A percentile compares a stretch with the other conserved stretches of the same genome.
phyloP scores from a whole-genome alignment of 2,113 vertebrate species.

The Scortum barcoo region DNA sequence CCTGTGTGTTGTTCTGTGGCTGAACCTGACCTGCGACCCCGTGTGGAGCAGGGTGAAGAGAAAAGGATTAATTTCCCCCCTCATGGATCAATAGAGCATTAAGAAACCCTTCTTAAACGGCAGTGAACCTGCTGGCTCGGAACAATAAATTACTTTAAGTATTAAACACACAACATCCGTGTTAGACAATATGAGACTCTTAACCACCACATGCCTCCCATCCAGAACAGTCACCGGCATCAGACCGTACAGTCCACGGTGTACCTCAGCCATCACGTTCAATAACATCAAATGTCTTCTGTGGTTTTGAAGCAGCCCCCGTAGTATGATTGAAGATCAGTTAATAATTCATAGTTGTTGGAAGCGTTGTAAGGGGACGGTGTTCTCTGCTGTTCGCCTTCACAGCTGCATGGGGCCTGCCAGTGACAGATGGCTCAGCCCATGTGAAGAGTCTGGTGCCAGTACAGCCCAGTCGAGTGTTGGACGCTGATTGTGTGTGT shows the following conservation, averaged over 20 bases:
- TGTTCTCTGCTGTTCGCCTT: slow-evolving; percentile 63
- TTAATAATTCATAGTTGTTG: slow-evolving; percentile 80
- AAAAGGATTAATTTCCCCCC: neutral
- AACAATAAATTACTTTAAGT: neutral
- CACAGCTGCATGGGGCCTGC: slow-evolving; percentile 79
- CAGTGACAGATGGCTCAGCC: slow-evolving; percentile 79
- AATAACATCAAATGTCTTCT: slow-evolving; percentile 50
- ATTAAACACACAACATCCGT: neutral
- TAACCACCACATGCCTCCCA: neutral
- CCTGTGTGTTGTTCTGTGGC: neutral
- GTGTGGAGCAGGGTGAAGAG: neutral
- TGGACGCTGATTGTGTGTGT: slow-evolving; percentile 36
- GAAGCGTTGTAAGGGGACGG: slow-evolving; percentile 46
- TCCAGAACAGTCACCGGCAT: neutral
- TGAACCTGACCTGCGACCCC: slow-evolving; percentile 43
- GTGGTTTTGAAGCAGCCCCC: slow-evolving; percentile 50
- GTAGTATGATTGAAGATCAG: slow-evolving; percentile 48
- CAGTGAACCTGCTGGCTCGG: neutral
- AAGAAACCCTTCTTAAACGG: neutral
- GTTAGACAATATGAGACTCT: neutral
- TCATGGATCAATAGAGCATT: slow-evolving; percentile 21
- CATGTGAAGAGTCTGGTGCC: slow-evolving; percentile 58
- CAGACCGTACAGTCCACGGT: neutral
- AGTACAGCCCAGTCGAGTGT: slow-evolving; percentile 44
- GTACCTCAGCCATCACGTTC: slow-evolving; percentile 29